phyloP scores from a whole-genome alignment of 1,140 invertebrate genomes.

The Diploscapter pachys region DNA sequence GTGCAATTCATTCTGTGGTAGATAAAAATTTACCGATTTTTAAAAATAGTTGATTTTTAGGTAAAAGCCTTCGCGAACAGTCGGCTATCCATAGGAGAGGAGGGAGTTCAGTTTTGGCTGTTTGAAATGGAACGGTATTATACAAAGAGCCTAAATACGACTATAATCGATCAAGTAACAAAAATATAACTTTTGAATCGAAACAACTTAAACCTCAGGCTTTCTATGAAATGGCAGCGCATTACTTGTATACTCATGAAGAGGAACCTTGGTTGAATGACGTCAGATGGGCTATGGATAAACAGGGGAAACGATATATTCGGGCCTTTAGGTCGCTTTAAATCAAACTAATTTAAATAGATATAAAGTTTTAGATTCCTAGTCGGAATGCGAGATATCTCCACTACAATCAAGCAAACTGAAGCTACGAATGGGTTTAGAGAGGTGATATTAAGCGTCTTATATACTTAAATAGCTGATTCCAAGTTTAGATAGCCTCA shows the following conservation, averaged over 20 bases:
- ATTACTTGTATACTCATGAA: constrained; percentile 50
- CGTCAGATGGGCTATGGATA: constrained; percentile 47
- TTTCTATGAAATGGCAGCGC: constrained; percentile 48
- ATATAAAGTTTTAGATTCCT: constrained; percentile 44
- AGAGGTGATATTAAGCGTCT: neutral
- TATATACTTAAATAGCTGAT: too few relatives aligned
- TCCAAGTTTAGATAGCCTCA: constrained; percentile 61
- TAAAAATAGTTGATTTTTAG: too few relatives aligned
- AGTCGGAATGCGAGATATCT: constrained; percentile 55
- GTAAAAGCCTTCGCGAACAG: constrained; percentile 72
- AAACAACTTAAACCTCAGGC: neutral
- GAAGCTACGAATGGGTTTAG: constrained; percentile 59
- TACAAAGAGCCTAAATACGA: constrained; percentile 72
- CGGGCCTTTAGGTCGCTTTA: constrained; percentile 45
- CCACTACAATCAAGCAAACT: constrained; percentile 52
- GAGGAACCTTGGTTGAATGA: constrained; percentile 54
- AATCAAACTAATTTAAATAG: too few relatives aligned
- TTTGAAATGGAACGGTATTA: constrained; percentile 76
- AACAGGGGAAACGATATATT: constrained; percentile 40
- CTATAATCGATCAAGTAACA: constrained; percentile 62
- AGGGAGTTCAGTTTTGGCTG: constrained; percentile 84
- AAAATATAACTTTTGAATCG: too few relatives aligned
- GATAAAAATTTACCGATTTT: constrained; percentile 57
- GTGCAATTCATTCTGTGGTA: constrained; percentile 75
- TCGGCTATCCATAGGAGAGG: constrained; percentile 71